These are phyloP conservation scores for Phymorhynchus buccinoides DNA, from an alignment of 1,140 invertebrate species.

Conservation along the genomic window DNA sequence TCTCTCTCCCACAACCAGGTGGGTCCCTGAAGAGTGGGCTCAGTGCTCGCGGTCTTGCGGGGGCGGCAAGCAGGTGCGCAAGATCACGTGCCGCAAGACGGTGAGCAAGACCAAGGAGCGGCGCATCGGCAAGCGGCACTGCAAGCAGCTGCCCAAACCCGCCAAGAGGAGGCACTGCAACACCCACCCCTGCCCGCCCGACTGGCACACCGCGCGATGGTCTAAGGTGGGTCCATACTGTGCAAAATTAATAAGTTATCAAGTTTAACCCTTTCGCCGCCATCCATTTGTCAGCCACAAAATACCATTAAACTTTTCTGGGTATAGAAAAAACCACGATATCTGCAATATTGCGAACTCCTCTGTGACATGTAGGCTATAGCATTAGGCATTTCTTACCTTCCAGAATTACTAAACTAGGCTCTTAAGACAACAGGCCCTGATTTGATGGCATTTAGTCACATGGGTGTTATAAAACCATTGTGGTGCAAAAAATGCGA, in stretches of 20 bases:
- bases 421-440: too few relatives aligned
- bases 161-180: conserved; percentile 78
- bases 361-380: too few relatives aligned
- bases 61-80: conserved; percentile 61
- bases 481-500: too few relatives aligned
- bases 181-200: conserved; percentile 78
- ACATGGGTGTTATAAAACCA: too few relatives aligned
- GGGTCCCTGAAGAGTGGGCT: conserved; percentile 62
- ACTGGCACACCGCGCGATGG: conserved; percentile 76
- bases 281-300: too few relatives aligned
- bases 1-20: conserved; percentile 49
- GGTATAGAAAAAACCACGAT: conserved; percentile 69
- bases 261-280: too few relatives aligned
- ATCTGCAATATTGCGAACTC: too few relatives aligned
- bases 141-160: conserved; percentile 72
- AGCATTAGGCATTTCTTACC: too few relatives aligned
- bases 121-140: conserved; percentile 67
- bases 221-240: conserved; percentile 55
- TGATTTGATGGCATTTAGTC: too few relatives aligned
- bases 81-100: conserved; percentile 63
- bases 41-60: conserved; percentile 63
- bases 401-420: too few relatives aligned
- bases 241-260: conserved; percentile 69
- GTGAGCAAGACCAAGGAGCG: conserved; percentile 56
- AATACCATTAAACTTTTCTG: too few relatives aligned